Conservation (phyloP, 2,888 invertebrate genomes). For the Lycophotia porphyrea region DNA sequence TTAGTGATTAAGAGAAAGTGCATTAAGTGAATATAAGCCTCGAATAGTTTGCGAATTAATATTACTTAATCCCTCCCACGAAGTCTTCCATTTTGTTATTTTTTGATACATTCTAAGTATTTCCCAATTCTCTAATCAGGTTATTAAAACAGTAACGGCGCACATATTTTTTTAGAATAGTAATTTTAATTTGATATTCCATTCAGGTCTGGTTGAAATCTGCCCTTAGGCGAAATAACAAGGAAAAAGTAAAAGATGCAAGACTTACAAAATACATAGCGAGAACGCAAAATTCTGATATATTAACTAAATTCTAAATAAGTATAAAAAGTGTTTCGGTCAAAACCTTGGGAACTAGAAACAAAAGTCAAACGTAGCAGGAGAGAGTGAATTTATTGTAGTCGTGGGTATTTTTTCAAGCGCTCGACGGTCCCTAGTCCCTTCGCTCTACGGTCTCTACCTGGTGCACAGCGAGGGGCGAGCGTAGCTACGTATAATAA, state of each 20-base stretch:
- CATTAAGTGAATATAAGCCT: conserved; percentile 34
- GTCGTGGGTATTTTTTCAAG: conserved; percentile 66
- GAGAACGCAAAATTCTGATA: conserved; percentile 4
- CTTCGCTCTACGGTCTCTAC: no score
- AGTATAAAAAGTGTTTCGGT: conserved; percentile 14
- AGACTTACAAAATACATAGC: neutral
- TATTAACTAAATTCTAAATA: conserved; percentile 33
- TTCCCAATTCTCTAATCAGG: neutral
- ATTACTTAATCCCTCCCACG: conserved; percentile 25
- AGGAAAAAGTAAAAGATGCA: conserved; percentile 7
- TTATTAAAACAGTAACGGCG: neutral
- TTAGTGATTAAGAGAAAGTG: conserved; percentile 21
- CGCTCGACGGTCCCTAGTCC: conserved; percentile 45
- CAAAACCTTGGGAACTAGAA: conserved; percentile 41
- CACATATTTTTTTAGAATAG: neutral
- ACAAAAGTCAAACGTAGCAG: conserved; percentile 32
- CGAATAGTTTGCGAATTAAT: conserved; percentile 18
- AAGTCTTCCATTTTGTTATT: neutral
- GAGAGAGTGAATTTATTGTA: conserved; percentile 31
- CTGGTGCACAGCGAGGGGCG: conserved; percentile 80
- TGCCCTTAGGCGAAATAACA: neutral
- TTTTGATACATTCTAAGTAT: neutral
- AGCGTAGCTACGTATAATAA: conserved; percentile 66
- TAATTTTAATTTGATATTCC: conserved; percentile 20
- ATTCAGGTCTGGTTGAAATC: conserved; percentile 10